Base-by-base conservation (phyloP, 2,888 invertebrate species). In the Lobophora halterata region DNA sequence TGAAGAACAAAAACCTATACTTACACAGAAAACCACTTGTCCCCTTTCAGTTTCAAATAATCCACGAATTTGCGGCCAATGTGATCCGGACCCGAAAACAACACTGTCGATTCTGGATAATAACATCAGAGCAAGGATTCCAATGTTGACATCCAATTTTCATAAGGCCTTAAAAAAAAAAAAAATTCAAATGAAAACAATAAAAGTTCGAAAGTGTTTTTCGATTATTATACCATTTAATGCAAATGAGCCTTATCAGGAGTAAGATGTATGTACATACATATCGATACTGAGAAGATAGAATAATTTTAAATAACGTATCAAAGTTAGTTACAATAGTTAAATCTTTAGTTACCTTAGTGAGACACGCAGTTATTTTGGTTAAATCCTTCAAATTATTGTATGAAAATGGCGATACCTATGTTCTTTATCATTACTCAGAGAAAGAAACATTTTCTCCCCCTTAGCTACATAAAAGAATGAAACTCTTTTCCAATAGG, bases 401-500 rank as follows among this genome's bases (percentile, higher is more conserved):
- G n/a, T n/a, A n/a, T n/a, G n/a, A n/a, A n/a, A n/a, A n/a, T n/a
- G n/a, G n/a, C n/a, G n/a, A n/a, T n/a, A n/a, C n/a, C n/a, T n/a
- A n/a, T n/a, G n/a, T n/a, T n/a, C n/a, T 16, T 13, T 25, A 12
- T 5, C 13, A 8, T n/a, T 12, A 47, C 34, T 41, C 44, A 25
- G 45, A 45, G 40, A 47, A 54, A 44, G 51, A 55, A 52, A 58
- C 55, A 64, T 59, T 61, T 60, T 52, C 54, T 52, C 55, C 50
- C 47, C 46, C 46, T 50, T 57, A 52, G 54, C 61, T 64, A 62
- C 65, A 68, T 65, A 62, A 65, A 65, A 68, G 58, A 54, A 59
- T 54, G 50, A 55, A 67, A 64, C 51, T 61, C 60, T 61, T 66
- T 68, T 56, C 61, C 68, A 57, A 71, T 71, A 59, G 65, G 62